A percentile compares a stretch with the other conserved stretches of the same genome.
Evolutionary conservation across 1,140 invertebrate species (phyloP).

Genomic region (Orussus abietinus): DNA sequence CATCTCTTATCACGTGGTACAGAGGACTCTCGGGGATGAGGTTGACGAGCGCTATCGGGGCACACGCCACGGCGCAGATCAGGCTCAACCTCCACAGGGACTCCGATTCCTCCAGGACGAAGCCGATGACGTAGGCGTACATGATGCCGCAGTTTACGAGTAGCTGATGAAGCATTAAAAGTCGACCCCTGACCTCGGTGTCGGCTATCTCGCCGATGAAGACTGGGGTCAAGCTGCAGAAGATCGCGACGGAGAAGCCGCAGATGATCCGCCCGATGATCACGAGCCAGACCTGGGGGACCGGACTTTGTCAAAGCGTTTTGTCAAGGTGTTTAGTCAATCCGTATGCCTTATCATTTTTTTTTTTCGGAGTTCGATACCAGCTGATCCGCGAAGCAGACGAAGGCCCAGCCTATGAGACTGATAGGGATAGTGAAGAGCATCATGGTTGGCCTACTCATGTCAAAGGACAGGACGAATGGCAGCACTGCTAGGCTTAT

Average conservation of each 20-base stretch:
- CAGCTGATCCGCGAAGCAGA: slow-evolving; percentile 26
- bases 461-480: slow-evolving; percentile 18
- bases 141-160: slow-evolving; percentile 72
- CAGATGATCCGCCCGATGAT: slow-evolving; percentile 69
- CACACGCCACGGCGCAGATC: slow-evolving; percentile 58
- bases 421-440: slow-evolving; percentile 19
- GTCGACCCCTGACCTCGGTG: slow-evolving; percentile 66
- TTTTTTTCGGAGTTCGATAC: too few relatives aligned
- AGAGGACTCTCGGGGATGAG: slow-evolving; percentile 71
- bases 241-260: slow-evolving; percentile 65
- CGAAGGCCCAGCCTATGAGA: slow-evolving; percentile 25
- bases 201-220: slow-evolving; percentile 80
- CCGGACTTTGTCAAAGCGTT: too few relatives aligned
- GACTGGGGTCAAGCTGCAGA: slow-evolving; percentile 68
- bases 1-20: slow-evolving; percentile 24
- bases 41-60: slow-evolving; percentile 38
- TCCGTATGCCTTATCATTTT: too few relatives aligned
- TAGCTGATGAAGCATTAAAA: slow-evolving; percentile 72
- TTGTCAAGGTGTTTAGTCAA: too few relatives aligned
- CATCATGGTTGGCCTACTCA: slow-evolving; percentile 13
- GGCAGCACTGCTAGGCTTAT: too few relatives aligned
- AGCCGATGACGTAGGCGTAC: slow-evolving; percentile 63
- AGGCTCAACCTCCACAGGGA: slow-evolving; percentile 50
- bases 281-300: slow-evolving; percentile 46
- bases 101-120: slow-evolving; percentile 55